Conservation (phyloP, 2,113 vertebrate species). For the Pelusios castaneus region DNA sequence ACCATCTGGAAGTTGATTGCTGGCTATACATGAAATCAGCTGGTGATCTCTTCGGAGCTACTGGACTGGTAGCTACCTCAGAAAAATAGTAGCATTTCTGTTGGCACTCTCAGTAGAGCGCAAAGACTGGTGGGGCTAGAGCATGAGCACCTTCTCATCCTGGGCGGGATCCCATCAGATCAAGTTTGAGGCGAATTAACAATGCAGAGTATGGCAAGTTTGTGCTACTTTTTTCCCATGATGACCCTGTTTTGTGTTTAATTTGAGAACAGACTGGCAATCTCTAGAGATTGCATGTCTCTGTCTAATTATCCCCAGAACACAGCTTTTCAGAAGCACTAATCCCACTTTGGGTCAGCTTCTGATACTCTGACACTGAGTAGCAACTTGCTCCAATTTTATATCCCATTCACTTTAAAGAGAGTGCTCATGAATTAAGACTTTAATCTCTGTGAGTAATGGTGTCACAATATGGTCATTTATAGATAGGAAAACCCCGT, state of each 20-base stretch:
- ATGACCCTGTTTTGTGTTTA: not conserved
- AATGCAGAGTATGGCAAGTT: not conserved
- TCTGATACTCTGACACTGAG: not conserved
- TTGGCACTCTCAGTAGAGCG: not conserved
- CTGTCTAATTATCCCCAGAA: not conserved
- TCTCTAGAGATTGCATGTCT: not conserved
- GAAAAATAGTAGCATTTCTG: not conserved
- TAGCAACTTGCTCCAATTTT: slow-evolving; percentile 6
- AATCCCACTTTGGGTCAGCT: slow-evolving; percentile 32
- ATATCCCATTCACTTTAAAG: slow-evolving; percentile 28
- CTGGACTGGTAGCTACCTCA: not conserved
- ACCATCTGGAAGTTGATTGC: not conserved
- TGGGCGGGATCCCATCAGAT: not conserved
- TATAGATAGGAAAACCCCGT: slow-evolving; percentile 15
- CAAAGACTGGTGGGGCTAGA: not conserved
- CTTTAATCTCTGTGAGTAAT: slow-evolving; percentile 8
- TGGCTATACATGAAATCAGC: not conserved
- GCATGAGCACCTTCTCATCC: not conserved
- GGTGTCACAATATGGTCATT: slow-evolving; percentile 44
- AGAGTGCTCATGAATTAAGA: not conserved
- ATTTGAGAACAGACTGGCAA: not conserved
- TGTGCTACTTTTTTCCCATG: not conserved
- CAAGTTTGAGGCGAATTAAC: not conserved
- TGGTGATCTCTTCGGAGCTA: not conserved
- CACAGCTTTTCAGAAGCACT: not conserved